Percentiles rank a stretch among this genome's conserved stretches.
phyloP scores from a whole-genome alignment of 2,797 vertebrate genomes.

The Anguilla obscura region DNA sequence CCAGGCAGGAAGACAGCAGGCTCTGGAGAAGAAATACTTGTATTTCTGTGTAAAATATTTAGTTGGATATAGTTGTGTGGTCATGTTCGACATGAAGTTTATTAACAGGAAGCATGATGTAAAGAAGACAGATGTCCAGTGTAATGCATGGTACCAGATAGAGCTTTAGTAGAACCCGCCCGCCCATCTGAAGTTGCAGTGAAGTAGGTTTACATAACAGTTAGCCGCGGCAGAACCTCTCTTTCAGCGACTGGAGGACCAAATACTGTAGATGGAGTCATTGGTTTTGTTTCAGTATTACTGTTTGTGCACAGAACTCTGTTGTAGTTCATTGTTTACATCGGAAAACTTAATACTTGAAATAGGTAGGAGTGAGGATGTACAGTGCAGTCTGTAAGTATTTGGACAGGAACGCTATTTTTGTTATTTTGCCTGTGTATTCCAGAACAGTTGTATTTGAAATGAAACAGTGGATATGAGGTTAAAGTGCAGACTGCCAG shows the following conservation, averaged over 20 bases:
- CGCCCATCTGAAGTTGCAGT: slow-evolving; percentile 15
- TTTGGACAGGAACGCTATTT: too few relatives aligned
- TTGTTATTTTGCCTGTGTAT: too few relatives aligned
- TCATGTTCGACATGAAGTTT: slow-evolving; percentile 43
- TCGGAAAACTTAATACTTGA: slow-evolving; percentile 80
- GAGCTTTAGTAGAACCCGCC: slow-evolving; percentile 39
- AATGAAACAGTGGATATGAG: too few relatives aligned
- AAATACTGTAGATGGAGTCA: slow-evolving; percentile 56
- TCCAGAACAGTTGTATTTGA: too few relatives aligned
- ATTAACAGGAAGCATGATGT: slow-evolving; percentile 49
- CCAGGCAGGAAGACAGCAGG: slow-evolving; percentile 13
- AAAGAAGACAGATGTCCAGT: slow-evolving; percentile 49
- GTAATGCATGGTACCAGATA: slow-evolving; percentile 51
- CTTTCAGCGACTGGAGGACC: slow-evolving; percentile 42
- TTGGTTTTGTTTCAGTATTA: slow-evolving; percentile 30
- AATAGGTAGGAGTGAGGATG: slow-evolving; percentile 59
- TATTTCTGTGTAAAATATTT: slow-evolving; percentile 27
- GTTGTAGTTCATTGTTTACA: slow-evolving; percentile 75
- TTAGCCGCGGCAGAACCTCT: neutral
- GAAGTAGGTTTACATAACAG: slow-evolving; percentile 10
- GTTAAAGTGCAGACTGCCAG: too few relatives aligned
- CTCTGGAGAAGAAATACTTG: neutral
- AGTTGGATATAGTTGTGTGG: slow-evolving; percentile 31
- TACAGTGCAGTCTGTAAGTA: slow-evolving; percentile 40
- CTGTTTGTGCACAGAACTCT: slow-evolving; percentile 44